Evolutionary conservation across 2,113 vertebrate genomes (phyloP), one percentile per base, ranked within the genome.

Genomic region (Chaetura pelagica): DNA sequence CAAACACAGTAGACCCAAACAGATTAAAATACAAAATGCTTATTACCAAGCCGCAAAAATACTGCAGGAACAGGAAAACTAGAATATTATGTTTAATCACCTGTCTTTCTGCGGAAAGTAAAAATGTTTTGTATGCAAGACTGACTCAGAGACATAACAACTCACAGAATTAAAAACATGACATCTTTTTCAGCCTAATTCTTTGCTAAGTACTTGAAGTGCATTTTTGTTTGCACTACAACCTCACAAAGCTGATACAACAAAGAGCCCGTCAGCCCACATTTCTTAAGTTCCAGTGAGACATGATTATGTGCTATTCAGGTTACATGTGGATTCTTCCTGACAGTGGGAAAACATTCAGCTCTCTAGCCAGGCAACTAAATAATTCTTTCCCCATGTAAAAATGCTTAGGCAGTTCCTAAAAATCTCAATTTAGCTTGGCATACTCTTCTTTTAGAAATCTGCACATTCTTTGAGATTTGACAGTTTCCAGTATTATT

Each of bases 41-140:
- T 63, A 42, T 55, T 48, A 55, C 21, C 1, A 6, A 76, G 30
- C 62, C 49, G 61, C 24, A 93, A 76, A 90, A 82, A 69, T 48
- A 67, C 57, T 40, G 48, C 63, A 79, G 29, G 12, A n/a, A 90
- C 34, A 68, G 52, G 59, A 82, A 86, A 95, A 89, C 38, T 20
- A 69, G 29, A 55, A 46, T 48, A 77, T 72, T 89, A 19, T 42
- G 13, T 51, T 88, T 84, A 84, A 84, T 51, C 48, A 71, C 57
- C 67, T 72, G 63, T 59, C 42, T 75, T 86, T 73, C 40, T 51
- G 19, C 63, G 52, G 52, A 19, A 77, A 93, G 49, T n/a, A 88
- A 93, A 95, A 90, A 30, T 57, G 42, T 88, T 96, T 84, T 92
- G 48, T 57, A 75, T 84, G 83, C 27, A 75, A 64, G 59, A 23